Evolutionary conservation across 1,140 invertebrate genomes (phyloP), one percentile per base, ranked within the genome.

Genomic region (Drosophila orosa): DNA sequence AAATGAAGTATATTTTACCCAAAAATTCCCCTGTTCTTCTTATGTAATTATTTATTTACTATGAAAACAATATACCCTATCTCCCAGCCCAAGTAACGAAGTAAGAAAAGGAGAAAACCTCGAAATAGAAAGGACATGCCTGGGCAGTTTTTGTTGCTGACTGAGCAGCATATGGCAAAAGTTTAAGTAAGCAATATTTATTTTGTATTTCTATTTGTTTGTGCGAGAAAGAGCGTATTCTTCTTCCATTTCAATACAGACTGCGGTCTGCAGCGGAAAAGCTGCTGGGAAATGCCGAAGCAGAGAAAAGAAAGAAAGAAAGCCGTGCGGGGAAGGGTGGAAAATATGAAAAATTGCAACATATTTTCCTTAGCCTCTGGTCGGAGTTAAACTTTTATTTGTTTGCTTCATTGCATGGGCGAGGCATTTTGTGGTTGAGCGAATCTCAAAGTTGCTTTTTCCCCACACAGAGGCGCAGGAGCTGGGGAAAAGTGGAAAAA

Each of bases 101-200:
- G 44, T 40, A 63, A 19, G 22, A 37, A 48, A 42, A 55, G 58
- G 33, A 48, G 24, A 50, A 75, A 76, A 42, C 33, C 54, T 33
- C 40, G 31, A 71, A 71, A 58, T 42, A 71, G 68, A 81, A 86
- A 65, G 52, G 82, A 74, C 80, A 85, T 85, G 81, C 81, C 83
- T 86, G 74, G 72, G 72, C 61, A 78, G 68, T 82, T 85, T 69
- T 85, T 82, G 78, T 68, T 84, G 76, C 80, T 80, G 81, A 85
- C 66, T 72, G 67, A 75, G 82, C 81, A 87, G 74, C 83, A 85
- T 82, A 87, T 85, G 82, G 82, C 78, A 78, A 85, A 85, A 85
- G 83, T 85, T 85, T 82, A 82, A 85, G 82, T 82, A 85, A 85
- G 82, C 82, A 85, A 87, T 85, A 82, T 85, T 85, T 86, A 78